Evolutionary conservation across 1,140 invertebrate genomes (phyloP), one percentile per base, ranked within the genome.

Genomic region (Drosophila pruinosa): DNA sequence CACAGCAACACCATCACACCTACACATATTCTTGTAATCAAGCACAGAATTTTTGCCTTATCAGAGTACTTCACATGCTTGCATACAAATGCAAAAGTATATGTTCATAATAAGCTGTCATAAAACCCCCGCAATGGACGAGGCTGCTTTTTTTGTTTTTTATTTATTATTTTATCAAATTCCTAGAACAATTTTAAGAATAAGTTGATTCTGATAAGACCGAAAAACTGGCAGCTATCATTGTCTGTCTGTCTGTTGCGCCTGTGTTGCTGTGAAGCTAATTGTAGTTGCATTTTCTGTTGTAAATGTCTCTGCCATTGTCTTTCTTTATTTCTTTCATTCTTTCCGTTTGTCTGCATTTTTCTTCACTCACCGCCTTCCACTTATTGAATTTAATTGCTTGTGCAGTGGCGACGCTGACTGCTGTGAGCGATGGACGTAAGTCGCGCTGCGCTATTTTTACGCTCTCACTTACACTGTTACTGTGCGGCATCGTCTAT

Each of bases 361-460:
- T 68, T 62, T 68, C 77, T 57, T 72, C 53, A 57, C 48, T 70
- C 65, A 67, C 77, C 62, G 61, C 82, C 81, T 71, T 71, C 71
- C 81, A 81, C 73, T 85, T 80, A 86, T 85, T 81, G 81, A 86
- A 85, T 77, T 85, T 85, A 85, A 86, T 85, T 86, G 77, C 77
- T 73, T 76, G 53, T 63, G 72, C 63, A 81, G 63, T 50, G 39
- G 45, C 52, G 22, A 21, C 31, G 47, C 17, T 22, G 43, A 24
- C 41, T 12, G 28, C 41, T 38, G 17, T 19, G 38, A 19, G 24
- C 19, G 28, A 63, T 43, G 12, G 17, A 31, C 19, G 41, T 56
- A 45, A 69, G 76, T 67, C 72, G 65, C 61, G 41, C 54, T 70
- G 31, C 15, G 81, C 74, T 88, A 88, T 88, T 86, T 88, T 43